A percentile compares a stretch with the other conserved stretches of the same genome.
These are phyloP conservation scores for Dryadula phaetusa DNA, from an alignment of 2,888 invertebrate species.

Conservation along the genomic window DNA sequence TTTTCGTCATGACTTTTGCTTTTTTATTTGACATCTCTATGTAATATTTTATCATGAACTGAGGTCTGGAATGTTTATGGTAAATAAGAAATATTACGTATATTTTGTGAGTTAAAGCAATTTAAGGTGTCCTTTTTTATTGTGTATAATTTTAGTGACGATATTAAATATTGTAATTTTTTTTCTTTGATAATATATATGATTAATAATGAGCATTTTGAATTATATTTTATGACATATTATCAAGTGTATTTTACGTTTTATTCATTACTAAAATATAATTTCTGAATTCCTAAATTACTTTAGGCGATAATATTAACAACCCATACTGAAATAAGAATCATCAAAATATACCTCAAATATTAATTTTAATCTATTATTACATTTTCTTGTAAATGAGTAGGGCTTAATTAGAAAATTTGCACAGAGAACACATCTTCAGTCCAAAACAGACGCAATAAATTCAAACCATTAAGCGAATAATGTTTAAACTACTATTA, in stretches of 20 bases:
- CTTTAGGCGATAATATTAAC: neutral
- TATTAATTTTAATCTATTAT: constrained; percentile 3
- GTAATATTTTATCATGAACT: constrained; percentile 28
- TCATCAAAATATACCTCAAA: neutral
- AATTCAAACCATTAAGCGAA: constrained; percentile 9
- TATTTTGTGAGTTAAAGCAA: neutral
- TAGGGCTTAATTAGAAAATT: neutral
- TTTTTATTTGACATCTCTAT: constrained; percentile 33
- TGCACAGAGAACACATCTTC: neutral
- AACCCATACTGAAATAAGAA: neutral
- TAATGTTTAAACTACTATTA: constrained; percentile 11
- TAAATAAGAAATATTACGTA: constrained; percentile 7
- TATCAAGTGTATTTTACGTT: neutral
- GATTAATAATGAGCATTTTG: neutral
- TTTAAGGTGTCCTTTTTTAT: neutral
- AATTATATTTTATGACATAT: neutral
- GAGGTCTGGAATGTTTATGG: constrained; percentile 2
- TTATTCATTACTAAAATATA: no score
- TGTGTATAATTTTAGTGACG: neutral
- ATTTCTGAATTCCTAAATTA: no score
- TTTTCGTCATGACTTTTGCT: constrained; percentile 36
- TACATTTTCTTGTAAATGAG: neutral
- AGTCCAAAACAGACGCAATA: neutral
- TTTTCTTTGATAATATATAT: neutral
- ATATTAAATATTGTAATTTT: neutral